Evolutionary conservation across 1,140 invertebrate species (phyloP).

Genomic region (Cydia fagiglandana): DNA sequence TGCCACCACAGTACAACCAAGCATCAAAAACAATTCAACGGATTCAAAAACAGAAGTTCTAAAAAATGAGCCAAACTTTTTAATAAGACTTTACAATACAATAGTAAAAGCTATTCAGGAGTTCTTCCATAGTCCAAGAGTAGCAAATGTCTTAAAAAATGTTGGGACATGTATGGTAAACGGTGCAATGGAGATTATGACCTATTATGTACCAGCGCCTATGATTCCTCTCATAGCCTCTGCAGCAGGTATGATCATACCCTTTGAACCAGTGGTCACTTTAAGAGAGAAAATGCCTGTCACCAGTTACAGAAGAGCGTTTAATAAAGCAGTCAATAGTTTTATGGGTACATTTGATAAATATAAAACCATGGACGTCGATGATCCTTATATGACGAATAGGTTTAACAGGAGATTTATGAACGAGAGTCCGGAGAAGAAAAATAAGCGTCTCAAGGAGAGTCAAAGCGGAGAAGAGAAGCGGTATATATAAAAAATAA

Average conservation of each 20-base stretch:
- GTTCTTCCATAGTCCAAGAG: slow-evolving; percentile 54
- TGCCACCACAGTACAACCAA: neutral
- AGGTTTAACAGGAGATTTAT: slow-evolving; percentile 64
- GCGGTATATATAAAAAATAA: neutral
- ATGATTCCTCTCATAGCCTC: slow-evolving; percentile 66
- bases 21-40: neutral
- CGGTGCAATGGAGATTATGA: slow-evolving; percentile 65
- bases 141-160: slow-evolving; percentile 55
- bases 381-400: slow-evolving; percentile 69
- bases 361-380: slow-evolving; percentile 56
- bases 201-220: slow-evolving; percentile 64
- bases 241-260: slow-evolving; percentile 66
- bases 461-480: neutral
- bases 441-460: neutral
- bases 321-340: slow-evolving; percentile 58
- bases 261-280: slow-evolving; percentile 66
- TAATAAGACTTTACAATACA: slow-evolving; percentile 27
- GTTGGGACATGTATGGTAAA: slow-evolving; percentile 69
- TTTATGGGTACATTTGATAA: slow-evolving; percentile 66
- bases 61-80: neutral
- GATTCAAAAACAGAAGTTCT: neutral
- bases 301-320: slow-evolving; percentile 64
- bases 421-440: slow-evolving; percentile 38
- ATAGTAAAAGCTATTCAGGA: slow-evolving; percentile 44
- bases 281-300: slow-evolving; percentile 64